Base-by-base conservation (phyloP, 2,888 invertebrate species). In the Cordilura impudica region DNA sequence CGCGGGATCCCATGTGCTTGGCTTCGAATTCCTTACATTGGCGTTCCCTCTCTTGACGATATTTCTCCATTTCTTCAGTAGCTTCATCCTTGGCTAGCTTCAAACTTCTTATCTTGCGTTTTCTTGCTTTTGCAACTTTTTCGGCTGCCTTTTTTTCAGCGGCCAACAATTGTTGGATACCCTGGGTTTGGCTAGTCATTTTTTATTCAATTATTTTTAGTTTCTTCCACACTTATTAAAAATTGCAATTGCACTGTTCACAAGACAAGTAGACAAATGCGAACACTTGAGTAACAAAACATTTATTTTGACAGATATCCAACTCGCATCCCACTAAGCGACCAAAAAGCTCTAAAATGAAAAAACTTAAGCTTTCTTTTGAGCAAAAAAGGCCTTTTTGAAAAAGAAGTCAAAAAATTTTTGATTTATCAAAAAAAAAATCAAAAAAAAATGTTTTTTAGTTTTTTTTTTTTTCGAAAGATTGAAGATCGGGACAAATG, bases 11-110 rank as follows among this genome's bases (percentile, higher is more conserved):
- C n/a, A n/a, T n/a, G n/a, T n/a, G n/a, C n/a, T n/a, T n/a, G n/a
- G 95, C 94, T 91, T 98, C 98, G 88, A 97, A 97, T 87, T 97
- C 96, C 88, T 96, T 95, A 91, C 98, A 98, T 87, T 96, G 95
- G 84, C 93, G 93, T 88, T 98, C 98, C 23, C 97, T 93, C 88
- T 98, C 98, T 90, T 94, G 94, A 89, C 97, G 96, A 92, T 98
- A 99, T 89, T 96, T 97, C 88, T 98, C 98, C 84, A 99, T 96
- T 91, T 99, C 99, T 90, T 97, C 96, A 87, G 98, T 98, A 78
- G 99, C 99, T 91, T 99, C 99, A 89, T 99, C 98, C 91, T 99
- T 99, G 78, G 99, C 99, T 90, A 99, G 98, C 93, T 99, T 99
- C 91, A 99, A 93, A 89, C 99, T 94, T 88, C 95, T 95, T 83